phyloP scores from a whole-genome alignment of 2,797 vertebrate species.

The Vipera ursinii region DNA sequence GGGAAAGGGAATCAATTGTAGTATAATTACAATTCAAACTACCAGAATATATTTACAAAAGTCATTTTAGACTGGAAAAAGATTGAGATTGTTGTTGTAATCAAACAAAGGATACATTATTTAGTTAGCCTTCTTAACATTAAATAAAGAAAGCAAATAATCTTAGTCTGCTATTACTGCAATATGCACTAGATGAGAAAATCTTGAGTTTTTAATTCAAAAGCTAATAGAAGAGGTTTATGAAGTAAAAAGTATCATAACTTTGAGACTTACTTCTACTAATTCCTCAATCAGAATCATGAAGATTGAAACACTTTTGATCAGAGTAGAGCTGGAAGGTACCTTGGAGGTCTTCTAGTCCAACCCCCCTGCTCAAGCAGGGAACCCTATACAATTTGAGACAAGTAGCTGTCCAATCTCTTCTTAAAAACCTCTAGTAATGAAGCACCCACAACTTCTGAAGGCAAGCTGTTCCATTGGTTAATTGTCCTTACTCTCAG shows the following conservation, averaged over 20 bases:
- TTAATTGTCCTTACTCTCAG: background rate
- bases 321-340: background rate
- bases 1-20: conserved; percentile 41
- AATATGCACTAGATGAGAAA: background rate
- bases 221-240: background rate
- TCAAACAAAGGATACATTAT: conserved; percentile 25
- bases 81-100: conserved; percentile 42
- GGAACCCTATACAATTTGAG: background rate
- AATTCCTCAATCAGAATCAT: background rate
- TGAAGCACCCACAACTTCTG: background rate
- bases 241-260: background rate
- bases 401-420: background rate
- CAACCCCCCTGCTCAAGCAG: background rate
- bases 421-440: background rate
- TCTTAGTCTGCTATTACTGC: conserved; percentile 11
- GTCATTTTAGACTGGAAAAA: conserved; percentile 45
- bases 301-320: background rate
- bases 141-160: conserved; percentile 47
- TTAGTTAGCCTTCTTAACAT: conserved; percentile 36
- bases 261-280: background rate
- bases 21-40: conserved; percentile 28
- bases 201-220: background rate
- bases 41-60: conserved; percentile 44
- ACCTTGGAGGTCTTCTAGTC: background rate
- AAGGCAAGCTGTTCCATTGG: background rate